phyloP scores from a whole-genome alignment of 2,888 invertebrate genomes.

The Drepanosiphum platanoidis region DNA sequence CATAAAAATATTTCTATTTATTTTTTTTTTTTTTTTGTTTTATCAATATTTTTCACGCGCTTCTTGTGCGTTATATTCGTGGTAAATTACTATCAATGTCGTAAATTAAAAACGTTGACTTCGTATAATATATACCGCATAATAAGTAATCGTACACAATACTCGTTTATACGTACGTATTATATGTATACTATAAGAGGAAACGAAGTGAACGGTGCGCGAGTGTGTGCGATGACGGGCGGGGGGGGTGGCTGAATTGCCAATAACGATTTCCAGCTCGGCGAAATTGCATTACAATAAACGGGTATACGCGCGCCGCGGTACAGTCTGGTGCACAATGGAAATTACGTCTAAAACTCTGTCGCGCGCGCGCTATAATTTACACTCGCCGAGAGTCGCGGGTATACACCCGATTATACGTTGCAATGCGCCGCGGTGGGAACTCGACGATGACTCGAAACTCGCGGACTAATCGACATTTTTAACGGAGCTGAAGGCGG shows the following conservation, averaged over 20 bases:
- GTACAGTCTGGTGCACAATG: background rate
- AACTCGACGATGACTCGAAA: background rate
- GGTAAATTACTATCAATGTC: too few species aligned
- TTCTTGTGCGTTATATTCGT: background rate
- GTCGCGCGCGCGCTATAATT: background rate
- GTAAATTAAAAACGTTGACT: too few species aligned
- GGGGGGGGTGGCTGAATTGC: background rate
- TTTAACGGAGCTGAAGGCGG: background rate
- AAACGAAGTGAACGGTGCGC: background rate
- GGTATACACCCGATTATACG: too few species aligned
- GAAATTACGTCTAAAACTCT: background rate
- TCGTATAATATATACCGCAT: too few species aligned
- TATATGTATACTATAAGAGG: too few species aligned
- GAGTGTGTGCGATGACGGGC: background rate
- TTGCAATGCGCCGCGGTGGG: too few species aligned
- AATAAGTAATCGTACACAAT: too few species aligned
- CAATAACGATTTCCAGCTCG: background rate
- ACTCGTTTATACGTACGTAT: too few species aligned
- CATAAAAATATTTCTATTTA: background rate
- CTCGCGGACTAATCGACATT: background rate
- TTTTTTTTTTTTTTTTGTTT: too few species aligned
- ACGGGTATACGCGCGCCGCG: background rate
- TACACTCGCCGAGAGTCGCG: too few species aligned
- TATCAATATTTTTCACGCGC: background rate
- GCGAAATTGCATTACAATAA: background rate